Evolutionary conservation across 2,797 vertebrate species (phyloP).

Genomic region (Muscicapa striata): DNA sequence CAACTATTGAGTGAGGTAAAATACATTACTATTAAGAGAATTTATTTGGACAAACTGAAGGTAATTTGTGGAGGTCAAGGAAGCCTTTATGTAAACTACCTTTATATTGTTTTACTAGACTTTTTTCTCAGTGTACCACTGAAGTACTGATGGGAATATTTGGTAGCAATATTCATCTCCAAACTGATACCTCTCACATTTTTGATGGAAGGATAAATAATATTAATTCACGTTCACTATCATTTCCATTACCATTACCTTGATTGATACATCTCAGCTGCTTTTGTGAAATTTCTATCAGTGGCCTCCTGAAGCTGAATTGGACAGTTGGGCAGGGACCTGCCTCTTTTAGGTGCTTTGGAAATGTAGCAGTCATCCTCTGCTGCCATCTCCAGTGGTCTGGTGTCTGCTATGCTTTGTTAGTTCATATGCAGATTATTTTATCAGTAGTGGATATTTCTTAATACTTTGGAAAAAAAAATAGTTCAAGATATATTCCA

Average conservation of each 20-base stretch:
- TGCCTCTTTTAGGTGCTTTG: neutral
- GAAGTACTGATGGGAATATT: neutral
- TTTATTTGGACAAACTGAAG: neutral
- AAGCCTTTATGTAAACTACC: neutral
- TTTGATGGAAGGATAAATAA: neutral
- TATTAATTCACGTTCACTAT: neutral
- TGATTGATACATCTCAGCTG: neutral
- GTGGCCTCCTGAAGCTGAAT: neutral
- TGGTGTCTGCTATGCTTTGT: neutral
- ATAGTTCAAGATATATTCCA: neutral
- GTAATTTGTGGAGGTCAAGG: neutral
- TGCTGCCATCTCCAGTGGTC: neutral
- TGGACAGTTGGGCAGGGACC: neutral
- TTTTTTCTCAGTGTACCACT: neutral
- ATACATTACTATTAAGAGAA: neutral
- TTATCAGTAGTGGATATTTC: neutral
- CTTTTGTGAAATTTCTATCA: neutral
- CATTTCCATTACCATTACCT: neutral
- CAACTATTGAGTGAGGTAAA: neutral
- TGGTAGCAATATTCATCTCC: neutral
- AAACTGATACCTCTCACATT: neutral
- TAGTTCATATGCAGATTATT: neutral
- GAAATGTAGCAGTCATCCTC: neutral
- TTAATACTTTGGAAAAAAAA: neutral
- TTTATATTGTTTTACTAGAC: neutral